A percentile compares a stretch with the other conserved stretches of the same genome.
Evolutionary conservation across 2,113 vertebrate species (phyloP).

Genomic region (Strigops habroptila): DNA sequence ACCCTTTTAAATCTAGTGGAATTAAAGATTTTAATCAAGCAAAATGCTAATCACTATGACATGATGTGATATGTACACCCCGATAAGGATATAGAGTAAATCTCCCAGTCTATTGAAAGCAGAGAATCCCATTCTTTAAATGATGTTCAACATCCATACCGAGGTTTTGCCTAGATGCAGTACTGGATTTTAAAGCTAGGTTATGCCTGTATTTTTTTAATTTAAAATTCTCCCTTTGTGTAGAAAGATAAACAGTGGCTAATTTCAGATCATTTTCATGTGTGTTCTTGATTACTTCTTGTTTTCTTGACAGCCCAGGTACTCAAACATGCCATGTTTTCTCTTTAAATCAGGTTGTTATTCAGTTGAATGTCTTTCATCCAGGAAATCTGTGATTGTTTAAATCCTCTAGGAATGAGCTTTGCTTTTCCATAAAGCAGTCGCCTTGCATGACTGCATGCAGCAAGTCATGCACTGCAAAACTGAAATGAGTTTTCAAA

Average conservation of each 20-base stretch:
- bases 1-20: not conserved
- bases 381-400: conserved; percentile 15
- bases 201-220: not conserved
- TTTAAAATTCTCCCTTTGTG: not conserved
- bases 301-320: not conserved
- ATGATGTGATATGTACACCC: not conserved
- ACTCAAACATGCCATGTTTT: not conserved
- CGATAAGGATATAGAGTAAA: not conserved
- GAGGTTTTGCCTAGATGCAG: not conserved
- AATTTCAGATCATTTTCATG: not conserved
- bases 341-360: not conserved
- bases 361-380: not conserved
- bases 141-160: not conserved
- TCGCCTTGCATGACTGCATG: conserved; percentile 26
- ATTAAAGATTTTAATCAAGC: conserved; percentile 24
- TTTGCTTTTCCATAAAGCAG: conserved; percentile 27
- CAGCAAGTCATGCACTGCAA: not conserved
- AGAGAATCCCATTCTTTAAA: not conserved
- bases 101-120: not conserved
- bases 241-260: not conserved
- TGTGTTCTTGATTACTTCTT: not conserved
- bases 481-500: not conserved
- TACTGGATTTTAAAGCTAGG: not conserved
- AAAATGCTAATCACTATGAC: not conserved
- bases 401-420: conserved; percentile 21